A percentile compares a stretch with the other conserved stretches of the same genome.
phyloP scores from a whole-genome alignment of 2,797 vertebrate species.

The Lutra lutra region DNA sequence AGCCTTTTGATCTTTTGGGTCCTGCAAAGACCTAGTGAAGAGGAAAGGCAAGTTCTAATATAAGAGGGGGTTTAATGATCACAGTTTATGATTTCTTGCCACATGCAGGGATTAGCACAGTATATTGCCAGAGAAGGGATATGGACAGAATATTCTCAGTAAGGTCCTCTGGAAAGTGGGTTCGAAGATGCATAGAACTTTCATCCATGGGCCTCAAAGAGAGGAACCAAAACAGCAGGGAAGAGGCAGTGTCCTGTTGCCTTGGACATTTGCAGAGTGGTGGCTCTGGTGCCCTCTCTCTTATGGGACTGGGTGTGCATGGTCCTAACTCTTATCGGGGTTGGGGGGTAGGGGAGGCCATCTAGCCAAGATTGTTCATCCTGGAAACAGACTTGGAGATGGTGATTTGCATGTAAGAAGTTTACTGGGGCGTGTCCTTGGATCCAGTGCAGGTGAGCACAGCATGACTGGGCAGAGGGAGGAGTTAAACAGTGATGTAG shows the following conservation, averaged over 20 bases:
- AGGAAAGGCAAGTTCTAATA: neutral
- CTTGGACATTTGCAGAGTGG: neutral
- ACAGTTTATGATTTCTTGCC: neutral
- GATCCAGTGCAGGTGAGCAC: neutral
- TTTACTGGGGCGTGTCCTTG: neutral
- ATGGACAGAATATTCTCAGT: neutral
- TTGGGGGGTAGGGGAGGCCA: neutral
- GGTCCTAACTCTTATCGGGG: neutral
- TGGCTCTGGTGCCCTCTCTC: neutral
- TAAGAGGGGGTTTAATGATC: neutral
- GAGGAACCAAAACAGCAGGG: neutral
- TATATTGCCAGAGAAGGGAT: neutral
- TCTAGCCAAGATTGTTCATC: neutral
- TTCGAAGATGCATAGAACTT: neutral
- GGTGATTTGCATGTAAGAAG: neutral
- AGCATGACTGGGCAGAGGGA: neutral
- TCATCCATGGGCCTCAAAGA: neutral
- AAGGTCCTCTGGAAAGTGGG: neutral
- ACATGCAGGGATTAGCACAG: neutral
- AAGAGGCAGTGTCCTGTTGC: neutral
- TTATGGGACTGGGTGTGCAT: neutral
- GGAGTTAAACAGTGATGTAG: fast-evolving
- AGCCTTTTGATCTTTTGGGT: neutral
- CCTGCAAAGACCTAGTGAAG: neutral
- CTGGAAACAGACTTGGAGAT: neutral